These are phyloP conservation scores for Teleopsis dalmanni DNA, from an alignment of 1,140 invertebrate species.

Conservation along the genomic window DNA sequence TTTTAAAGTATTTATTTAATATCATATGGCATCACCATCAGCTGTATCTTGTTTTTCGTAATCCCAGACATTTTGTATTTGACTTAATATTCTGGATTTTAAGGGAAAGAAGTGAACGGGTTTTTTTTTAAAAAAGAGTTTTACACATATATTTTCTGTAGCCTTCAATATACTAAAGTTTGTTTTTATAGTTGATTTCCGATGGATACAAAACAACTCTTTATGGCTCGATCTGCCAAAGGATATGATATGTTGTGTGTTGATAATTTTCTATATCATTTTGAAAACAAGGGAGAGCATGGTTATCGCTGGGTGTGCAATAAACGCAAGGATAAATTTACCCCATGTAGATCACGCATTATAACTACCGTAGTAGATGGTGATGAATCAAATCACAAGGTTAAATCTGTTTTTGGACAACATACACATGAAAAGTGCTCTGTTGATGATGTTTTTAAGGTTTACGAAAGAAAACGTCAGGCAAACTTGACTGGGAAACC, in stretches of 20 bases:
- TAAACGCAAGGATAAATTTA: slow-evolving; percentile 31
- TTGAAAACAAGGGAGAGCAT: slow-evolving; percentile 32
- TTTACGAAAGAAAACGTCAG: slow-evolving; percentile 30
- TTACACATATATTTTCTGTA: no score
- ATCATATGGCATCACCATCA: no score
- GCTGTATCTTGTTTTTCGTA: no score
- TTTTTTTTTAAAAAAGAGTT: no score
- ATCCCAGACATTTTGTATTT: no score
- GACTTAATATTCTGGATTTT: no score
- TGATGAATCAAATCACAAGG: slow-evolving; percentile 26
- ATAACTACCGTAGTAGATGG: slow-evolving; percentile 28
- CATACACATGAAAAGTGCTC: slow-evolving; percentile 35
- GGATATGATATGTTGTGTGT: slow-evolving; percentile 38
- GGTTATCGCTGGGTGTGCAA: slow-evolving; percentile 38
- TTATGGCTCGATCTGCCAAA: slow-evolving; percentile 37
- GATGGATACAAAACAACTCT: slow-evolving; percentile 17
- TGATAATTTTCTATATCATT: slow-evolving; percentile 36
- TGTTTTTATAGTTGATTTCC: not conserved
- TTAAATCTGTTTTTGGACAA: slow-evolving; percentile 21
- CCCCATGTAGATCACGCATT: slow-evolving; percentile 32
- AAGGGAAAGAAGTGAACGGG: no score
- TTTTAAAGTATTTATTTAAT: no score
- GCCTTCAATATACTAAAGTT: not conserved
- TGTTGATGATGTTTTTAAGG: slow-evolving; percentile 32
- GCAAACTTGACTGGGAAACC: slow-evolving; percentile 28